Evolutionary conservation across 2,888 invertebrate genomes (phyloP), one percentile per base, ranked within the genome.

Genomic region (Apotomis capreana): DNA sequence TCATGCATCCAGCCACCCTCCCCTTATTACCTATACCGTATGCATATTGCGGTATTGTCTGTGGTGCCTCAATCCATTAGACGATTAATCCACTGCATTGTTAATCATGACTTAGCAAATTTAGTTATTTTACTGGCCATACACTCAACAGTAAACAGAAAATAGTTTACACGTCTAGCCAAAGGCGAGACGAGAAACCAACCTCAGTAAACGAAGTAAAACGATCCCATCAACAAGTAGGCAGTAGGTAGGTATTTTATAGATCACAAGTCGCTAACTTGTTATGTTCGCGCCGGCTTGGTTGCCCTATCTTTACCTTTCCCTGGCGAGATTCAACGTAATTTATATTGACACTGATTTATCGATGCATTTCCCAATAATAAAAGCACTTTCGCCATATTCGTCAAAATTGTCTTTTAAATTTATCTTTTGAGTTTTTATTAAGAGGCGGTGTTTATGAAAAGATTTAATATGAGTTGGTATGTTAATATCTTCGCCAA

Each of bases 41-140:
- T 89, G 90, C 90, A 90, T 87, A 88, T 89, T 89, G 90, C 87
- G 90, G 89, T 88, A 89, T 89, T 89, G 88, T 91, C 26, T 26
- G 26, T 26, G 26, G 86, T 85, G 84, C 87, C 87, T 86, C 87
- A 82, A 89, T 86, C 90, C 91, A 92, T 92, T 91, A 91, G 84
- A 83, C 84, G 87, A 90, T 91, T 91, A 91, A 90, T 87, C 85
- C 84, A 77, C 80, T 76, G 81, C 82, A 87, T 91, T 89, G 87
- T 88, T 85, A 83, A 86, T 81, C 61, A 70, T 69, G 67, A 73
- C 74, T 70, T 62, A 65, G 74, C 75, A 60, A 76, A 79, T 78
- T 74, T 77, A 57, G n/a, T 58, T 37, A 40, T 58, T 67, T 58
- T 15, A 40, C 12, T 12, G 58, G 46, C 36, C 49, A 40, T 13